Percentiles rank a stretch among this genome's conserved stretches.
Evolutionary conservation across 2,888 invertebrate genomes (phyloP).

Genomic region (Cheilosia vulpina): DNA sequence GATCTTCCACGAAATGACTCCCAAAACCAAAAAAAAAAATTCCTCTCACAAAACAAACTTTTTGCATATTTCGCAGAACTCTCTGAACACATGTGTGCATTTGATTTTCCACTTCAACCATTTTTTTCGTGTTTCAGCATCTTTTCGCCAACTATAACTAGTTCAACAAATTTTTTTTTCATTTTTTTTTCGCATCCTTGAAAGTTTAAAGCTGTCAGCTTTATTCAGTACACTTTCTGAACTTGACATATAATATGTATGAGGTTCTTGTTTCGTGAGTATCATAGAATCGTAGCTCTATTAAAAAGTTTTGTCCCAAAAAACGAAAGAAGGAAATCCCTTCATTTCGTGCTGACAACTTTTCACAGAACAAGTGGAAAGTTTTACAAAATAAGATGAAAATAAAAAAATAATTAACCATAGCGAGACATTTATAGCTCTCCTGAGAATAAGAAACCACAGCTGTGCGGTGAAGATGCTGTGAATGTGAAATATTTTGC

Average conservation of each 20-base stretch:
- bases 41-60: slow-evolving; percentile 23
- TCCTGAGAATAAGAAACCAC: slow-evolving; percentile 4
- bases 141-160: slow-evolving; percentile 4
- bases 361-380: slow-evolving; percentile 15
- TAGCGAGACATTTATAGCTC: slow-evolving; percentile 19
- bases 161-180: slow-evolving; percentile 14
- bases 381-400: not conserved
- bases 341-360: slow-evolving; percentile 4
- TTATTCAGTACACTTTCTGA: slow-evolving; percentile 47
- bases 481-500: not conserved
- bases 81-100: slow-evolving; percentile 2
- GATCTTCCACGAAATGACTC: slow-evolving; percentile 13
- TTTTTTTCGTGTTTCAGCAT: slow-evolving; percentile 18
- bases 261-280: slow-evolving; percentile 16
- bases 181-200: slow-evolving; percentile 16
- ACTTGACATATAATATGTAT: slow-evolving; percentile 61
- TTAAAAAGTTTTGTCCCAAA: not conserved
- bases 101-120: slow-evolving; percentile 20
- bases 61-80: slow-evolving; percentile 17
- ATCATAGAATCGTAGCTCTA: not conserved
- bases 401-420: slow-evolving; percentile 43
- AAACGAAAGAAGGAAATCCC: not conserved
- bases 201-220: slow-evolving; percentile 59
- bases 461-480: not conserved
- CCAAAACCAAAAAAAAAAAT: not conserved